Evolutionary conservation across 2,888 invertebrate genomes (phyloP), one percentile per base, ranked within the genome.

Genomic region (Archips xylosteana): DNA sequence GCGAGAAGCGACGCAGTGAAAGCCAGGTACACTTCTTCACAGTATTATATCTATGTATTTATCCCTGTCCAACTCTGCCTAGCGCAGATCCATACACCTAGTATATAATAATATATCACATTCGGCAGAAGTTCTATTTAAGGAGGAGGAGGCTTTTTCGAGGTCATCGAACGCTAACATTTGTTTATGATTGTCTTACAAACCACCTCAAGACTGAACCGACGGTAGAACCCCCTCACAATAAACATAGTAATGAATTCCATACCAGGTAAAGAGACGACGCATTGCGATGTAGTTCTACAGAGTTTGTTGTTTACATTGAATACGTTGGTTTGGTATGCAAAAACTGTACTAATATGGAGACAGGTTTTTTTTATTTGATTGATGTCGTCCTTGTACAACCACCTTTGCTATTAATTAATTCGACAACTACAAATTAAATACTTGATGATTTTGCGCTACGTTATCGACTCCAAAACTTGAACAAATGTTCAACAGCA

Each of bases 161-260:
- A n/a, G n/a, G 74, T 74, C 74, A 74, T 65, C 65, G 74, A 51
- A 70, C 74, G 74, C 65, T 8, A 15, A 59, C 47, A 61, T 23
- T 70, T 74, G 73, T 73, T 69, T 69, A 73, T 73, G 51, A 70
- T 70, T 49, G 49, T 36, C 9, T n/a, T 12, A 32, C 23, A 32
- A 54, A 32, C 57, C 32, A 57, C 5, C 12, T 32, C 6, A 57
- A 57, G 10, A 23, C 3, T 32, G 57, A 8, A 0, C 51, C 32
- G 10, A 3, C 32, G 5, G 57, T 57, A 32, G 57, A 32, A 57
- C 57, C 57, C 32, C 32, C 4, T 57, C 57, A 12, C 2, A 57
- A 32, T 57, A 12, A 10, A 12, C 6, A 12, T 8, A 1, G 23
- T 32, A 57, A 32, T 12, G 23, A 12, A 8, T 32, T 57, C 57